These are phyloP conservation scores for Oppia nitens DNA, from an alignment of 1,140 invertebrate genomes.

Conservation along the genomic window DNA sequence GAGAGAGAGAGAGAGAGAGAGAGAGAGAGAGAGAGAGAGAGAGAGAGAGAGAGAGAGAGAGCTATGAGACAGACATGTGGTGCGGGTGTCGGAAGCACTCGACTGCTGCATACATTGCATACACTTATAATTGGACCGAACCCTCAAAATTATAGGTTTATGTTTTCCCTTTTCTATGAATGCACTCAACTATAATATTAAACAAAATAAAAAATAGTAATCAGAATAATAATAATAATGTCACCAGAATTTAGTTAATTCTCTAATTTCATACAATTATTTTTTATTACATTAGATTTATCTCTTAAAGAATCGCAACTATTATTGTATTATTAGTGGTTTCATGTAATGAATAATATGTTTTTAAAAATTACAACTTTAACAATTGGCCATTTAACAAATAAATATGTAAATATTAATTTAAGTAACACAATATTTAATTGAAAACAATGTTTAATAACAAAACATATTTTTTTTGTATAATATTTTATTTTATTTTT, in stretches of 20 bases:
- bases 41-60: slow-evolving; percentile 28
- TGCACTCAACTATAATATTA: neutral
- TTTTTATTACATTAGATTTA: too few relatives aligned
- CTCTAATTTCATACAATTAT: too few relatives aligned
- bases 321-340: too few relatives aligned
- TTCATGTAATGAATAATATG: too few relatives aligned
- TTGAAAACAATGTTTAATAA: too few relatives aligned
- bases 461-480: too few relatives aligned
- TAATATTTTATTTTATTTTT: too few relatives aligned
- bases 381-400: too few relatives aligned
- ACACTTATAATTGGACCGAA: neutral
- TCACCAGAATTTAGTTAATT: neutral
- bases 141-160: neutral
- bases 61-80: neutral
- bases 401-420: too few relatives aligned
- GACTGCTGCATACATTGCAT: neutral
- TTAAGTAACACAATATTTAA: too few relatives aligned
- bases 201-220: neutral
- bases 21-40: slow-evolving; percentile 2
- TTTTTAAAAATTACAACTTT: too few relatives aligned
- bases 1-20: neutral
- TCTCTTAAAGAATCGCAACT: too few relatives aligned
- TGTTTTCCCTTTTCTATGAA: slow-evolving; percentile 3
- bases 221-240: neutral
- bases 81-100: neutral